Evolutionary conservation across 2,888 invertebrate genomes (phyloP), one percentile per base, ranked within the genome.

Genomic region (Cheilosia impressa): DNA sequence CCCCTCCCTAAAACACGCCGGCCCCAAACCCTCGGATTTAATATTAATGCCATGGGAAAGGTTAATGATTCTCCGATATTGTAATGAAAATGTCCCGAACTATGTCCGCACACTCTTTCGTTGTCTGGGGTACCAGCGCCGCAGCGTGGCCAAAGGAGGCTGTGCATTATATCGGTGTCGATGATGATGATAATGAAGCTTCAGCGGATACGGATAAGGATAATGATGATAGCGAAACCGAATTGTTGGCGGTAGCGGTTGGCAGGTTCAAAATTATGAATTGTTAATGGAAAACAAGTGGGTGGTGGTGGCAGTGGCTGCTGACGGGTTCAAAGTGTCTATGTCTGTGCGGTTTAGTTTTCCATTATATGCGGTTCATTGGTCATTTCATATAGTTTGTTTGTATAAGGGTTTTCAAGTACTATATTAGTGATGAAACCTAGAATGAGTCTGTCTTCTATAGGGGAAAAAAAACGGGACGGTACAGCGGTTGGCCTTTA

Each of bases 41-140:
- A 71, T 69, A 75, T 80, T 79, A 71, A 84, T 80, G 69, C 73
- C 58, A 58, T 31, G 53, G 69, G 65, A 58, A 62, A 58, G 79
- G 73, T 83, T 83, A 69, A 83, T 79, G 66, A 79, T 84, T 66
- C 22, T 17, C 75, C 79, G 68, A 72, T 63, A 68, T 83, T 78
- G 66, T 78, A 78, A 78, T 78, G 82, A 78, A 82, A 82, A 60
- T 41, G 27, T 62, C 22, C 58, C n/a, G 43, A 43, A 60, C 38
- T 19, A 50, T 9, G 19, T 58, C 38, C 57, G 31, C 7, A 17
- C 43, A 19, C 9, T 58, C 45, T 43, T n/a, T 38, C 58, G 2
- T 31, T n/a, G 15, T 17, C 34, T 19, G 13, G 0, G 38, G 4
- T n/a, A 31, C 4, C 7, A 4, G 10, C 55, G n/a, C 27, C 31